phyloP scores from a whole-genome alignment of 2,797 vertebrate species.

The Calcarius lapponicus region DNA sequence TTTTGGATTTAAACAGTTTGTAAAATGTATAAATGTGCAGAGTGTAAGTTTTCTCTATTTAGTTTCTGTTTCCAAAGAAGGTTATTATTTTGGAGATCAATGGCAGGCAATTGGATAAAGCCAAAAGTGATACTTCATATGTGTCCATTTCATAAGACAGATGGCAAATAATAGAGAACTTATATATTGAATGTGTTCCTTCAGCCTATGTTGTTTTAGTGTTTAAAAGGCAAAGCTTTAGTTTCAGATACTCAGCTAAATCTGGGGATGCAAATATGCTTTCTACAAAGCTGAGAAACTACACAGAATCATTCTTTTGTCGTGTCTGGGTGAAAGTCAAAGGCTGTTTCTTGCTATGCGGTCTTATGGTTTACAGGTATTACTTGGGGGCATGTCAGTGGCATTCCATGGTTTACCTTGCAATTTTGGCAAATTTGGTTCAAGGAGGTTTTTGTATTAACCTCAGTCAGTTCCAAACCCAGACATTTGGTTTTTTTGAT shows the following conservation, averaged over 20 bases:
- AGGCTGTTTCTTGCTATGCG: background rate
- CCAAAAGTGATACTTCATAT: background rate
- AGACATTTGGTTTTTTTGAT: background rate
- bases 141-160: background rate
- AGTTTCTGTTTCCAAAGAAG: background rate
- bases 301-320: background rate
- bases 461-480: background rate
- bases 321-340: background rate
- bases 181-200: background rate
- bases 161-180: background rate
- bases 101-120: background rate
- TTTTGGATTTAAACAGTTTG: background rate
- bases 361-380: background rate
- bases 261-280: background rate
- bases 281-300: background rate
- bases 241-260: background rate
- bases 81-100: background rate
- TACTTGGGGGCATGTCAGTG: background rate
- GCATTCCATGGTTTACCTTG: background rate
- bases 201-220: background rate
- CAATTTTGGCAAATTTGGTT: background rate
- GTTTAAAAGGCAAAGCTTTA: background rate
- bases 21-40: background rate
- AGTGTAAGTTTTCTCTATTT: background rate
- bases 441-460: background rate